These are phyloP conservation scores for Gymnorhina tibicen DNA, from an alignment of 2,113 vertebrate genomes.

Conservation along the genomic window DNA sequence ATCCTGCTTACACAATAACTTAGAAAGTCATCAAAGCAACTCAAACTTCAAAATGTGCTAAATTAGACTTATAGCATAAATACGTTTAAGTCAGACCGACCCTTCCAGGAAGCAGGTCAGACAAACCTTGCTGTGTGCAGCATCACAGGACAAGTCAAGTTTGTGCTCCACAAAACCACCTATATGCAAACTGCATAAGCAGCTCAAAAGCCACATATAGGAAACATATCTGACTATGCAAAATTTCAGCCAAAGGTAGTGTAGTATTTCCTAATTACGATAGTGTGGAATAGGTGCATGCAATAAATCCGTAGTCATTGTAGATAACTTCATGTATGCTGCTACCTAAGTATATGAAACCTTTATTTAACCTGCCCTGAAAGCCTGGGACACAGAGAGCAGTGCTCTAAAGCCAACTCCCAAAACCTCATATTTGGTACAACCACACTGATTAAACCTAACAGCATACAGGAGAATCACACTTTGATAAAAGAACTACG, in stretches of 20 bases:
- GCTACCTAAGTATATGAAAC: neutral
- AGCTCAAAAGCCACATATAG: neutral
- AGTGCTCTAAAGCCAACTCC: neutral
- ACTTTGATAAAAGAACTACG: neutral
- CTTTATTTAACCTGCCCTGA: neutral
- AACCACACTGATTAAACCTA: neutral
- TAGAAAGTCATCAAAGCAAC: neutral
- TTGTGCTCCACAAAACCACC: neutral
- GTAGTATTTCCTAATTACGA: neutral
- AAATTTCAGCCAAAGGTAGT: neutral
- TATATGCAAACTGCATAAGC: neutral
- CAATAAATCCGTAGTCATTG: neutral
- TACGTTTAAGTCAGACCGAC: accelerated
- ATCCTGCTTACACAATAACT: neutral
- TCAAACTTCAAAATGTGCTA: neutral
- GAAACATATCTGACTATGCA: neutral
- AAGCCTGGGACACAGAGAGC: neutral
- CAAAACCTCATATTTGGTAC: neutral
- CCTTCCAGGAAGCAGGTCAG: neutral
- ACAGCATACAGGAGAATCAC: neutral
- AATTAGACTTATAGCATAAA: neutral
- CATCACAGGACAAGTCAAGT: neutral
- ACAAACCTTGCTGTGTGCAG: neutral
- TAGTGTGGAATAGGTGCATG: neutral
- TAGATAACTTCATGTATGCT: neutral